A percentile compares a stretch with the other conserved stretches of the same genome.
These are phyloP conservation scores for Eupithecia centaureata DNA, from an alignment of 2,888 invertebrate genomes.

Conservation along the genomic window DNA sequence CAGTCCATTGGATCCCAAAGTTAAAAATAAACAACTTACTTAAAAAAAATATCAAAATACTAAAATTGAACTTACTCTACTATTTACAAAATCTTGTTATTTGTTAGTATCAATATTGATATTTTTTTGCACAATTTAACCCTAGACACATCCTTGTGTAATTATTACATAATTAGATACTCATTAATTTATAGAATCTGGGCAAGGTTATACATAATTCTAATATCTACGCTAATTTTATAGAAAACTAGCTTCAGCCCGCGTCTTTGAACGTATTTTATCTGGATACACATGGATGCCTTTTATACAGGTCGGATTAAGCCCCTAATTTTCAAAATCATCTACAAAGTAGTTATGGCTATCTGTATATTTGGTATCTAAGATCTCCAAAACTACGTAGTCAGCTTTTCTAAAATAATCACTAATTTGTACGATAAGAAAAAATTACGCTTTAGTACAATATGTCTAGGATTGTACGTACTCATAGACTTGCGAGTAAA, in stretches of 20 bases:
- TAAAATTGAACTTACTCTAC: neutral
- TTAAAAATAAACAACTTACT: neutral
- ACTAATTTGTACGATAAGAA: too few relatives aligned
- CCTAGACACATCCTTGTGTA: neutral
- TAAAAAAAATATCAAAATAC: neutral
- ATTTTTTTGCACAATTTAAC: neutral
- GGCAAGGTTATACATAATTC: neutral
- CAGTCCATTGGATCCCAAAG: neutral
- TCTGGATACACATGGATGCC: too few relatives aligned
- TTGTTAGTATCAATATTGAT: neutral
- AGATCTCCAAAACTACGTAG: too few relatives aligned
- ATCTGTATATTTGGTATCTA: too few relatives aligned
- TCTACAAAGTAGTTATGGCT: neutral
- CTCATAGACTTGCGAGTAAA: too few relatives aligned
- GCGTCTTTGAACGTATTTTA: too few relatives aligned
- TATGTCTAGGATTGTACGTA: too few relatives aligned
- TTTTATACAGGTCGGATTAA: neutral
- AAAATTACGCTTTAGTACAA: too few relatives aligned
- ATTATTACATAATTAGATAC: neutral
- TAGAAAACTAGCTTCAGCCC: too few relatives aligned
- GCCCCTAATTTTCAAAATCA: neutral
- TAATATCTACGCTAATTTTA: too few relatives aligned
- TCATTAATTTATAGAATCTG: neutral
- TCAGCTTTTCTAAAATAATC: too few relatives aligned
- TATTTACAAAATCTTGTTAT: conserved; percentile 21